phyloP scores from a whole-genome alignment of 2,797 vertebrate species.

The Schizopygopsis pylzovi region DNA sequence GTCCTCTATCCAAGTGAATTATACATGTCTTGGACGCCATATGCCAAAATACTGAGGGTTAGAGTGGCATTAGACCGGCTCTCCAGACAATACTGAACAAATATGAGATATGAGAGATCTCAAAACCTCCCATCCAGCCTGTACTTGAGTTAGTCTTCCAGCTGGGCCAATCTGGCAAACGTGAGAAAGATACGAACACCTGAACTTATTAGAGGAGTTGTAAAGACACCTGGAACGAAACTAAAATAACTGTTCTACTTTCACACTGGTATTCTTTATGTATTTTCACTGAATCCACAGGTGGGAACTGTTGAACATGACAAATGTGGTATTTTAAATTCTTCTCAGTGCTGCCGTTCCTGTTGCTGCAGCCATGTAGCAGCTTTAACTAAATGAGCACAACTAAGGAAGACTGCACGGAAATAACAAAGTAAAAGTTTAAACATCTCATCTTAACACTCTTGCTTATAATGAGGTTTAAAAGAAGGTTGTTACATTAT shows the following conservation, averaged over 20 bases:
- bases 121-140: slow-evolving; percentile 25
- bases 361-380: neutral
- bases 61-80: neutral
- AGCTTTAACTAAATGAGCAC: neutral
- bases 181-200: neutral
- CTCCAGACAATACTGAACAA: slow-evolving; percentile 16
- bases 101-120: slow-evolving; percentile 23
- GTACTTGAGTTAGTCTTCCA: slow-evolving; percentile 37
- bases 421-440: neutral
- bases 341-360: neutral
- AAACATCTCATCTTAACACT: neutral
- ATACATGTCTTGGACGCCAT: neutral
- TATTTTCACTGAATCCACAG: slow-evolving; percentile 41
- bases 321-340: slow-evolving; percentile 4
- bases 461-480: neutral
- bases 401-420: neutral
- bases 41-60: slow-evolving; percentile 13
- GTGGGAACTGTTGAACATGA: slow-evolving; percentile 31
- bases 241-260: slow-evolving; percentile 54
- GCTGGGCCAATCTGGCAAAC: slow-evolving; percentile 34
- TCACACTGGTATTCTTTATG: slow-evolving; percentile 12
- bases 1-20: neutral
- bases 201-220: slow-evolving; percentile 37
- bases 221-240: slow-evolving; percentile 48
- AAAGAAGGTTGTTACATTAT: neutral